phyloP scores from a whole-genome alignment of 2,797 vertebrate species.

The Antrozous pallidus region DNA sequence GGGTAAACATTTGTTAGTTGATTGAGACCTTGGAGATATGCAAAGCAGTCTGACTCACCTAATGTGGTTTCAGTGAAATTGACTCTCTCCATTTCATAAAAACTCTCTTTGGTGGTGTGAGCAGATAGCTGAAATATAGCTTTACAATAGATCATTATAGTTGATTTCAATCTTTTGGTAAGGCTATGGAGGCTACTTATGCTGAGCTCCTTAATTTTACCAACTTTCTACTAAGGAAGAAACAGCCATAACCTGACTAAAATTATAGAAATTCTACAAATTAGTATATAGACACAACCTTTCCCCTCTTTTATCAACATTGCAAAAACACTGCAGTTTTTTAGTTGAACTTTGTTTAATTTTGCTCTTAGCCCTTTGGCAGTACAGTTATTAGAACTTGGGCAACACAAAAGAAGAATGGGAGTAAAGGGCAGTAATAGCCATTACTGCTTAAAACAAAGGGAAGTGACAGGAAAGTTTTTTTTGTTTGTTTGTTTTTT shows the following conservation, averaged over 20 bases:
- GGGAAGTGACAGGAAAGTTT: neutral
- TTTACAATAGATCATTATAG: neutral
- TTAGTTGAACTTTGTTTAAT: conserved; percentile 43
- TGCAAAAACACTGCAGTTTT: neutral
- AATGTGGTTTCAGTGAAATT: neutral
- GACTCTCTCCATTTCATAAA: neutral
- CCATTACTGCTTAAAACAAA: neutral
- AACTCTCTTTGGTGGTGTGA: neutral
- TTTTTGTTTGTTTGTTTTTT: neutral
- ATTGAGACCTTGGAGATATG: neutral
- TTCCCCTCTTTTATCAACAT: neutral
- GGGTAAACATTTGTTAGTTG: neutral
- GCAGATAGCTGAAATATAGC: neutral
- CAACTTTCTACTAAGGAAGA: neutral
- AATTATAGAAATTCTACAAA: neutral
- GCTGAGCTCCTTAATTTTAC: neutral
- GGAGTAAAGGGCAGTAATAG: neutral
- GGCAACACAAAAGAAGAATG: neutral
- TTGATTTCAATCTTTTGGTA: conserved; percentile 5
- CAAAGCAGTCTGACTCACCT: neutral
- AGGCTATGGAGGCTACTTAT: neutral
- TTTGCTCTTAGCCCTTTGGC: neutral
- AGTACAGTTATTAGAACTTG: neutral
- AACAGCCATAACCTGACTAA: neutral
- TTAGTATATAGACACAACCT: neutral